Evolutionary conservation across 2,888 invertebrate genomes (phyloP).

Genomic region (Mesoligia furuncula): DNA sequence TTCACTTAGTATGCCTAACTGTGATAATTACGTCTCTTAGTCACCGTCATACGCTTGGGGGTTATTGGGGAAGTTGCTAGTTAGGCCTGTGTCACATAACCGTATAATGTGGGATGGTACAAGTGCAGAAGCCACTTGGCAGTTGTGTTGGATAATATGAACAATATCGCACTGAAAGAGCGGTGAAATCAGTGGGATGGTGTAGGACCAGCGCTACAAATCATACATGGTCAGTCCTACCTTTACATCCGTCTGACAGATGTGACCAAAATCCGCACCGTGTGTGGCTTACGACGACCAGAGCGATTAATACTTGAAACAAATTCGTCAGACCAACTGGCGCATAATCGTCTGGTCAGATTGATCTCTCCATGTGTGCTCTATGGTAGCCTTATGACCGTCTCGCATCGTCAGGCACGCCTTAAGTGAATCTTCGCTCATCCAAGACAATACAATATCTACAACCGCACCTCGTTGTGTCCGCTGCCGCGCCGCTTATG

Average conservation of each 20-base stretch:
- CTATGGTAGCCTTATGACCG: not conserved
- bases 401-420: not conserved
- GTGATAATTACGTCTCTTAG: slow-evolving; percentile 57
- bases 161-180: not conserved
- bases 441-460: slow-evolving; percentile 9
- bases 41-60: slow-evolving; percentile 34
- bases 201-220: not conserved
- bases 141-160: not conserved
- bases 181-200: not conserved
- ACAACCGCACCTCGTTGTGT: not conserved
- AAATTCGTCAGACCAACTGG: not conserved
- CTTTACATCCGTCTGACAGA: not conserved
- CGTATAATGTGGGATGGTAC: slow-evolving; percentile 24
- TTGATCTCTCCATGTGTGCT: not conserved
- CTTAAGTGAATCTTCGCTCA: not conserved
- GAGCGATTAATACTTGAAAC: not conserved
- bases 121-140: not conserved
- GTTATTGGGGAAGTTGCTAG: slow-evolving; percentile 53
- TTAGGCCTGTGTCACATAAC: slow-evolving; percentile 21
- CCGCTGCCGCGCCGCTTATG: slow-evolving; percentile 38
- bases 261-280: not conserved
- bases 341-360: not conserved
- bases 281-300: not conserved
- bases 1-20: slow-evolving; percentile 58
- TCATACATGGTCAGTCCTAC: too few species aligned